These are phyloP conservation scores for Fulica atra DNA, from an alignment of 2,113 vertebrate species.

Conservation along the genomic window DNA sequence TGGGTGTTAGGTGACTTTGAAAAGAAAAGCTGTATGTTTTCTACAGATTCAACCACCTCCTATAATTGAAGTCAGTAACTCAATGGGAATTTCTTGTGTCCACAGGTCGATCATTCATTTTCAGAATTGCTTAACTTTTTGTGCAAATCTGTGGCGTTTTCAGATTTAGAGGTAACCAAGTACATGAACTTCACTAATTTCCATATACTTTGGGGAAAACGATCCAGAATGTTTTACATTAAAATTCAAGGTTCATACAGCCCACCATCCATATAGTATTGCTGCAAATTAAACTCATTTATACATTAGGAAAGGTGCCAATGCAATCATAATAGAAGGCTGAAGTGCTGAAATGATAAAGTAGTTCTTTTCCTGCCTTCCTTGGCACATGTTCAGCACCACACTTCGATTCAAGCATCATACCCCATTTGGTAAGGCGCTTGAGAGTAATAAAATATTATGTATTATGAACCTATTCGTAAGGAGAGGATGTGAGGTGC, in stretches of 20 bases:
- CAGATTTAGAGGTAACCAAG: conserved; percentile 41
- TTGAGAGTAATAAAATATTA: conserved; percentile 26
- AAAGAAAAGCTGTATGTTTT: not conserved
- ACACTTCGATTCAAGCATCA: conserved; percentile 42
- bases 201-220: conserved; percentile 33
- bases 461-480: not conserved
- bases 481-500: not conserved
- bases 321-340: conserved; percentile 58
- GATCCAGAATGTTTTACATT: conserved; percentile 49
- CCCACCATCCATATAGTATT: conserved; percentile 38
- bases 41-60: not conserved
- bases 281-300: conserved; percentile 70
- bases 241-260: conserved; percentile 59
- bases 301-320: conserved; percentile 69
- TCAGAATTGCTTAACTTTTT: not conserved
- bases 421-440: conserved; percentile 4
- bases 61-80: not conserved
- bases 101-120: not conserved
- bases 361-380: conserved; percentile 18
- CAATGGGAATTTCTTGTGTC: not conserved
- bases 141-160: not conserved
- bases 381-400: conserved; percentile 52
- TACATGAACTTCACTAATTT: conserved; percentile 39
- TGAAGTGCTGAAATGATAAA: conserved; percentile 60
- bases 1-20: not conserved